Base-by-base conservation (phyloP, 1,140 invertebrate species). In the Lepidurus arcticus region DNA sequence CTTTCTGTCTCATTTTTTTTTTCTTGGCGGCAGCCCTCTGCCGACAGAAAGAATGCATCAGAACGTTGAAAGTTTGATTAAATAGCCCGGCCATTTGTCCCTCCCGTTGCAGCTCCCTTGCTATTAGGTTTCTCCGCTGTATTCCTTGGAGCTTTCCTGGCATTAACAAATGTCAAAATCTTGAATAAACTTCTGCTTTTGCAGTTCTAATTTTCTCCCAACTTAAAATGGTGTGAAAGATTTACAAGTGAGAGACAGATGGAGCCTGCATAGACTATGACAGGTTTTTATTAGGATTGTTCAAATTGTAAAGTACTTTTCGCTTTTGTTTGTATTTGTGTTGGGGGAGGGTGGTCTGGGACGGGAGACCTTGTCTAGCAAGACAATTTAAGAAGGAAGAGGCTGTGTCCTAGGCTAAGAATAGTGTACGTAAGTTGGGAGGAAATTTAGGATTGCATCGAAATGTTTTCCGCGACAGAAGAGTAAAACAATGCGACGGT, bases 401-500 rank as follows among this genome's bases (percentile, higher is more conserved):
- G 21, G 53, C 53, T 65, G 53, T 21, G 53, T 65, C 21, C 53
- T 65, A 21, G n/a, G 53, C 53, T 65, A 65, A 65, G 21, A 65
- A 65, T 65, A 65, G 53, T 65, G 16, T 65, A 65, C 53, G 53
- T 65, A 65, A 65, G 53, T 65, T 65, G 53, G 53, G 53, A 7
- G 21, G 53, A 65, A 21, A 65, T 65, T 65, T 65, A n/a, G n/a
- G 21, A 5, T 65, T 65, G 53, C 53, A 65, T 65, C 53, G 16
- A n/a, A 65, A 65, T 65, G 53, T 65, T 65, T 21, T 65, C 16
- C 8, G 53, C 53, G 53, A 65, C 8, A 13, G 16, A 7, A 65
- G 45, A 11, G 16, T 7, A 21, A 65, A 13, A 65, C 53, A 65
- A 65, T 65, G 53, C 9, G 16, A 65, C 53, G 53, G 53, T 5